Percentiles rank a stretch among this genome's conserved stretches.
Evolutionary conservation across 1,140 invertebrate genomes (phyloP).

Genomic region (Mactra quadrangularis): DNA sequence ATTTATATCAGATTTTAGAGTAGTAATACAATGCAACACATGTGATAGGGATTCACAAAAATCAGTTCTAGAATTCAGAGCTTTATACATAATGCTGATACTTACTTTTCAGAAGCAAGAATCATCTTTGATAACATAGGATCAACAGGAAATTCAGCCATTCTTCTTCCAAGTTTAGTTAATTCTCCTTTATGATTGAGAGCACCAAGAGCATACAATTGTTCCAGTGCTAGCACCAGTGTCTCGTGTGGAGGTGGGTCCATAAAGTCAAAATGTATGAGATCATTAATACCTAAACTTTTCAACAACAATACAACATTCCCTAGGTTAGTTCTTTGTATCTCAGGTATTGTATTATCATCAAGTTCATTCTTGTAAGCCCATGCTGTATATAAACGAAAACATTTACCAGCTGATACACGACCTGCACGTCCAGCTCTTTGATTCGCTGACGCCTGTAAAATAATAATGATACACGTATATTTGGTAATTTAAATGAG

Average conservation of each 20-base stretch:
- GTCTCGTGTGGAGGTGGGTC: constrained; percentile 99
- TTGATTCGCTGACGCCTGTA: constrained; percentile 82
- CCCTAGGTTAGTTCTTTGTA: constrained; percentile 83
- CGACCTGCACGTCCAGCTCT: constrained; percentile 83
- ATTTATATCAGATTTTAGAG: too few relatives aligned
- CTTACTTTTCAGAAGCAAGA: constrained; percentile 96
- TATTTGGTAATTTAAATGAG: too few relatives aligned
- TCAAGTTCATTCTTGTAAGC: constrained; percentile 99
- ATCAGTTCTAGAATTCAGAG: too few relatives aligned
- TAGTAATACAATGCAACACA: too few relatives aligned
- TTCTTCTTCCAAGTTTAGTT: constrained; percentile 97
- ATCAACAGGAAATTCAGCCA: constrained; percentile 99
- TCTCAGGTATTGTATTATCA: constrained; percentile 98
- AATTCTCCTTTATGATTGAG: constrained; percentile 98
- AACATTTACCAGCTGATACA: constrained; percentile 93
- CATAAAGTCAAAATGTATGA: constrained; percentile 99
- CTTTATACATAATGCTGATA: too few relatives aligned
- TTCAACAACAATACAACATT: constrained; percentile 84
- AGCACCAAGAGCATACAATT: constrained; percentile 98
- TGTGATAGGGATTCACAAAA: too few relatives aligned
- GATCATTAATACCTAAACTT: constrained; percentile 92
- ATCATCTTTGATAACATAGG: constrained; percentile 99
- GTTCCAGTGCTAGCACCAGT: constrained; percentile 96
- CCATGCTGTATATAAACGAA: constrained; percentile 93
- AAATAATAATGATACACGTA: too few relatives aligned